Base-by-base conservation (phyloP, 2,113 vertebrate genomes). In the Heterotilapia buettikoferi region DNA sequence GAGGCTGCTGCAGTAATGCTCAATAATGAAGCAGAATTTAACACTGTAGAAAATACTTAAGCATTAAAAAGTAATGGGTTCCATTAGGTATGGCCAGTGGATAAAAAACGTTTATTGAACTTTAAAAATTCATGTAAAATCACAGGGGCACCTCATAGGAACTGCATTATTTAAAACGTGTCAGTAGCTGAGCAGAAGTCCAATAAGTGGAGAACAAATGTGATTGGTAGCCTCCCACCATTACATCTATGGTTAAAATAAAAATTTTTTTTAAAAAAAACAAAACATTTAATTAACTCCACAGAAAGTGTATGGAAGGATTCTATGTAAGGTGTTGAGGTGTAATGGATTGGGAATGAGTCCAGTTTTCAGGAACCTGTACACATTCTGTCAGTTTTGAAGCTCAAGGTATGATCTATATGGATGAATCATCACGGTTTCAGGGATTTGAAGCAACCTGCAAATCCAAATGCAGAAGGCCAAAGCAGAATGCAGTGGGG, bases 91-190 rank as follows among this genome's bases (percentile, higher is more conserved):
- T 91, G 91, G 82, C 88, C 87, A 52, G 87, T 91, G 92, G 86
- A 92, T 92, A 88, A 87, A 86, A 93, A 94, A 87, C 87, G 7
- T 94, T 95, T 95, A 95, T 95, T 94, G 88, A 94, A 94, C 86
- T 93, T 95, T 91, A 96, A 94, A 94, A 93, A 95, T 95, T 91
- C 85, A 95, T 95, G 86, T 9, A 45, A 87, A 93, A 94, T 91
- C 90, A 92, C 73, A 84, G 88, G 92, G 88, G 89, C 87, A 88
- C 79, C 88, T 92, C 90, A 87, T 84, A 79, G 81, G 80, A 36
- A 78, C 83, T 95, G 83, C 92, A 95, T 95, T 95, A 94, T 95
- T 95, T 87, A 94, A 92, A 36, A 86, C 6, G 50, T 90, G 82
- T 94, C 61, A 40, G 73, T 63, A 78, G 88, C 83, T 61, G 50